A percentile compares a stretch with the other conserved stretches of the same genome.
Conservation (phyloP, 1,140 invertebrate species). For the Calephelis virginiensis region DNA sequence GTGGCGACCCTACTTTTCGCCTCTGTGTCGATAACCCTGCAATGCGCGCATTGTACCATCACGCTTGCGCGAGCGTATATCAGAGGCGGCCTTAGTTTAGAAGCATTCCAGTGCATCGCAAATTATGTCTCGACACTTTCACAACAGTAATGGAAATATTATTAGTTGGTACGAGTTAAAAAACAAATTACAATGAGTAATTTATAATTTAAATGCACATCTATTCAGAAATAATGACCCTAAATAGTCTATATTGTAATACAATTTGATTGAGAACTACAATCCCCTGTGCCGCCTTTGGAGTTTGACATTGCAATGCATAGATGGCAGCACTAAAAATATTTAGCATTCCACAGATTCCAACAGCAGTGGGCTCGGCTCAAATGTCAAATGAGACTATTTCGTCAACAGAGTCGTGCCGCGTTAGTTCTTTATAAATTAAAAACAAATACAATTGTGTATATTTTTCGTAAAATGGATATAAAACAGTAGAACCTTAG, state of each 20-base stretch:
- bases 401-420: constrained; percentile 78
- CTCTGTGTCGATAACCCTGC: constrained; percentile 75
- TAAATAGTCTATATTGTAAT: not conserved
- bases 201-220: not conserved
- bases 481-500: constrained; percentile 54
- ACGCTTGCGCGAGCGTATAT: constrained; percentile 65
- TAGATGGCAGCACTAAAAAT: constrained; percentile 77
- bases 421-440: constrained; percentile 76
- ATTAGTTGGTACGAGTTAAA: not conserved
- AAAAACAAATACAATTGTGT: constrained; percentile 68
- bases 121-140: constrained; percentile 44
- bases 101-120: constrained; percentile 62
- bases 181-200: not conserved
- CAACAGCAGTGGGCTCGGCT: constrained; percentile 75
- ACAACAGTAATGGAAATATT: constrained; percentile 19
- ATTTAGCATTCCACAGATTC: constrained; percentile 78
- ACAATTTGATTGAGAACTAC: constrained; percentile 2
- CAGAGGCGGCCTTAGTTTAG: constrained; percentile 57
- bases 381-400: constrained; percentile 80
- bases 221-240: not conserved
- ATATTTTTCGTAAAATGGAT: constrained; percentile 60
- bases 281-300: constrained; percentile 58
- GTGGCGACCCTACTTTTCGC: constrained; percentile 65
- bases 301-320: constrained; percentile 54
- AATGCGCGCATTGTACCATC: constrained; percentile 62